phyloP scores from a whole-genome alignment of 2,888 invertebrate species.

The Cynaeus angustus region DNA sequence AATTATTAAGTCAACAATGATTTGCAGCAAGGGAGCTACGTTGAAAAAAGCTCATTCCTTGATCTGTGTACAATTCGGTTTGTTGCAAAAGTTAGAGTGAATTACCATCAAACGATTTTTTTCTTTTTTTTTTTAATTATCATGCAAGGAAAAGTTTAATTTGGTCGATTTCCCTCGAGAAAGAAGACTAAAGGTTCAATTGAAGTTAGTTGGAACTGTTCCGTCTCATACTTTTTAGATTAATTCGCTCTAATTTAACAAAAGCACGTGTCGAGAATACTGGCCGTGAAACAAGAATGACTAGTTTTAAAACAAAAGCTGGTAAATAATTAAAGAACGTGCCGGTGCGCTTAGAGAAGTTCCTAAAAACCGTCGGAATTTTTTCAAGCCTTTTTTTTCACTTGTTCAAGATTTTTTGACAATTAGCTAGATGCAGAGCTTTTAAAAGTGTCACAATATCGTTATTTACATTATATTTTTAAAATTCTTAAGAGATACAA shows the following conservation, averaged over 20 bases:
- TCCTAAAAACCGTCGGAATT: no score
- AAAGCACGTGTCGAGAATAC: conserved; percentile 66
- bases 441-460: no score
- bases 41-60: no score
- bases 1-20: conserved; percentile 45
- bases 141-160: conserved; percentile 35
- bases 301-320: conserved; percentile 67
- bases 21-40: no score
- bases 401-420: no score
- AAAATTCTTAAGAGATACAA: no score
- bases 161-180: conserved; percentile 22
- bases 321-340: conserved; percentile 64
- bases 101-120: background rate
- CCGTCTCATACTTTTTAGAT: conserved; percentile 58
- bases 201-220: conserved; percentile 29
- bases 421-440: no score
- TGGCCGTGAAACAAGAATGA: conserved; percentile 61
- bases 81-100: conserved; percentile 6
- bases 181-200: conserved; percentile 29
- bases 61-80: conserved; percentile 7
- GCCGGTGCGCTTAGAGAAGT: conserved; percentile 22
- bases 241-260: conserved; percentile 66
- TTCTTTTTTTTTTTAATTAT: conserved; percentile 24
- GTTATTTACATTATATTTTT: no score
- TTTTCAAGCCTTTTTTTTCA: no score